Base-by-base conservation (phyloP, 2,113 vertebrate species). In the Abramis brama region DNA sequence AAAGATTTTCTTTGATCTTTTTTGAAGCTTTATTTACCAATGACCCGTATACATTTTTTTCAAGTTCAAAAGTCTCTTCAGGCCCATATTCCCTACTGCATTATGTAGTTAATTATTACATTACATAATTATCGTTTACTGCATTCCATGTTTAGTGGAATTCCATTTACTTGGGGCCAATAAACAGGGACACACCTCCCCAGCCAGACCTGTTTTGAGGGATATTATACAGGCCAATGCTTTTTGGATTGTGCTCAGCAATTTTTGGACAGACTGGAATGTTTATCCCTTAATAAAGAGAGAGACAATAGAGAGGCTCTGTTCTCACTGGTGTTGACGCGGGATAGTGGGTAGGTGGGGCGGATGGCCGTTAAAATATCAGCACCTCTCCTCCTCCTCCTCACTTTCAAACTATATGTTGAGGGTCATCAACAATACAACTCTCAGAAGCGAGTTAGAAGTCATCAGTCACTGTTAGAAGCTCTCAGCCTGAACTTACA, bases 281-380 rank as follows among this genome's bases (percentile, higher is more conserved):
- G 89, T 92, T 90, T 71, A 92, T 92, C 90, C 88, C 88, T 57
- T 77, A 86, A 91, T 91, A 89, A 90, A 90, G 83, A 85, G 73
- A 70, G 6, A 45, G 66, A 91, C 90, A 92, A 90, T 88, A 88
- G 77, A 68, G 33, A 59, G 74, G 82, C 73, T 87, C 66, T 77
- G 85, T 33, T 81, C 45, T 52, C 78, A 84, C 45, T 39, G 80
- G 76, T 64, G 80, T 78, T 74, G 76, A 47, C 71, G 62, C 15
- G 66, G 43, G 82, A 60, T 9, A 36, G 19, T 50, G 79, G 45
- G 83, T 76, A 71, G 83, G 86, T 87, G 88, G 74, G 79, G 89
- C n/a, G 17, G 57, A 84, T 66, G 1, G n/a, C 47, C 57, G 30
- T 80, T 73, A 68, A 85, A 86, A 89, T 88, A 88, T 89, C 80